Base-by-base conservation (phyloP, 2,797 vertebrate species). In the Hypotaenidia okinawae region DNA sequence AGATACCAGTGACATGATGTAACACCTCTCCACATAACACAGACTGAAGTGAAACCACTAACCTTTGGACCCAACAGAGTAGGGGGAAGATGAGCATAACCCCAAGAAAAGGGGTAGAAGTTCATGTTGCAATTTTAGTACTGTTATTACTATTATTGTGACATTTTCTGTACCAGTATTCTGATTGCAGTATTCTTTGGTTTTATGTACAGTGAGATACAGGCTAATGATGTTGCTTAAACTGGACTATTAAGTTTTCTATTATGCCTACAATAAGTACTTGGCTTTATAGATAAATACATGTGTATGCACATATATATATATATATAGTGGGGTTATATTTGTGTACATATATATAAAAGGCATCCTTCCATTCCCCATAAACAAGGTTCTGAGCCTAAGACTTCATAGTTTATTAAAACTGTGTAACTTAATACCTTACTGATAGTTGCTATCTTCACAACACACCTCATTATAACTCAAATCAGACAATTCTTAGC, bases 1-100 rank as follows among this genome's bases (percentile, higher is more conserved):
- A 67, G 33, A 33, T 10, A 39, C 2, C 0, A 1, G 39, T 9
- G 25, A 52, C 2, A 5, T 12, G 6, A 10, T 1, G 1, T 22
- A 67, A 62, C 5, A 62, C 5, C 11, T 19, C 17, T 84, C 30
- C 49, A 33, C 32, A 23, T 15, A 51, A 1, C 23, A 22, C 84
- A 63, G 2, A 7, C 22, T n/a, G 35, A 12, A 62, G 8, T 27
- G 32, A 87, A 84, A 52, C 4, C 7, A 37, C 15, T 17, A 32
- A 61, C 8, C 24, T 84, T 45, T 33, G 5, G 19, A 84, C 13
- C 3, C 25, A 13, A 0, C 1, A 10, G 61, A 89, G 15, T 1
- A 27, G 6, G 6, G 16, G 8, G 88, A 82, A 5, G 16, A 13
- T 30, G 18, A 83, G 4, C 12, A 35, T 6, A 68, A 82, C 3